phyloP scores from a whole-genome alignment of 2,113 vertebrate species.

The Tyrannus savana region DNA sequence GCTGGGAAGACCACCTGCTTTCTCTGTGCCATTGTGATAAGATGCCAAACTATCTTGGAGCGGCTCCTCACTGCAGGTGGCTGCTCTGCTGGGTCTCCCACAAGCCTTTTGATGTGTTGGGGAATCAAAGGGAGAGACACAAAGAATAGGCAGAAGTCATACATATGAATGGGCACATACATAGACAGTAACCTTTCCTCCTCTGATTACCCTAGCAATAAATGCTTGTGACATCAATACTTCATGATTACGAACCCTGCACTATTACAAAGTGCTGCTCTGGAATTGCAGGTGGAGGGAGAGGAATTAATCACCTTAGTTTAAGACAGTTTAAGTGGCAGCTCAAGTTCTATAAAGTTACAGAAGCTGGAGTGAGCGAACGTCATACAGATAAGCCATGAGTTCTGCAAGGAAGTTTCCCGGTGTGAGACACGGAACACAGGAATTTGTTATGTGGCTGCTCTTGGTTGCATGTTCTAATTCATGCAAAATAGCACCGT shows the following conservation, averaged over 20 bases:
- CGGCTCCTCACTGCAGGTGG: rapidly evolving
- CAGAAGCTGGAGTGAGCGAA: background rate
- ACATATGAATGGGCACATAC: conserved; percentile 39
- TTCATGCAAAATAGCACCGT: background rate
- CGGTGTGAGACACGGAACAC: rapidly evolving
- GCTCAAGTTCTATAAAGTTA: background rate
- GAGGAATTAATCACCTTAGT: background rate
- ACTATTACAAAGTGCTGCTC: background rate
- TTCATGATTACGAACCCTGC: conserved; percentile 1
- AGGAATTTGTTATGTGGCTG: background rate
- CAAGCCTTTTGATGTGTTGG: conserved; percentile 15
- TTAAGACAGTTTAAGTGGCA: background rate
- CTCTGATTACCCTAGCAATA: conserved; percentile 40
- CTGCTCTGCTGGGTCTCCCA: background rate
- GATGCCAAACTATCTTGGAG: background rate
- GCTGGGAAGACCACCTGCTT: conserved; percentile 10
- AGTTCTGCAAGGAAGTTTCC: background rate
- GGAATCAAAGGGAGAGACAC: background rate
- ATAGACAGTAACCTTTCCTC: conserved; percentile 58
- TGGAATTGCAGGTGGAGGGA: background rate
- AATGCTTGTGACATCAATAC: conserved; percentile 56
- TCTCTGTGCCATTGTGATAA: conserved; percentile 30
- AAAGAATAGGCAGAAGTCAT: conserved; percentile 30
- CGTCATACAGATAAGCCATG: background rate
- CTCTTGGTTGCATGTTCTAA: background rate